Conservation (phyloP, 2,113 vertebrate species). For the Potamarius usumacintae region DNA sequence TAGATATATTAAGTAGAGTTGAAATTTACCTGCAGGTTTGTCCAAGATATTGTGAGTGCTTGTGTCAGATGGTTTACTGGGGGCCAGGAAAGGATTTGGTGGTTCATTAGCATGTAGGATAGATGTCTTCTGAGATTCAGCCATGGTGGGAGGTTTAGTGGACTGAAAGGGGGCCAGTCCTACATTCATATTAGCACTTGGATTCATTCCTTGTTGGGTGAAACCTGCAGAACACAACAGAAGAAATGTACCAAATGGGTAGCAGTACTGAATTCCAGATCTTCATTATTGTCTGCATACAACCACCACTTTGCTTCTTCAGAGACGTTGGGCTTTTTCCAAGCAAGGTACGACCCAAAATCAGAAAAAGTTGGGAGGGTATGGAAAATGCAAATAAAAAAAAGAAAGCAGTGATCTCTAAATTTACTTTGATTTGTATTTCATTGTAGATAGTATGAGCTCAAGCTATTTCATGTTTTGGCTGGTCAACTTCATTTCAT, state of each 20-base stretch:
- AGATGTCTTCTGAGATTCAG: slow-evolving; percentile 66
- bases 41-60: slow-evolving; percentile 54
- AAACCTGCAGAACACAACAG: slow-evolving; percentile 62
- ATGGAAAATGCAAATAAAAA: too few species aligned
- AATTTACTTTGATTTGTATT: too few species aligned
- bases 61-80: slow-evolving; percentile 64
- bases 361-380: too few species aligned
- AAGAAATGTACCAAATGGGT: slow-evolving; percentile 25
- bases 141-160: slow-evolving; percentile 58
- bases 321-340: background rate
- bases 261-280: background rate
- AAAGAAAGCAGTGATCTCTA: too few species aligned
- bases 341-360: background rate
- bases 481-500: too few species aligned
- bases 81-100: slow-evolving; percentile 58
- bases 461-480: too few species aligned
- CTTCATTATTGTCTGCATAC: background rate
- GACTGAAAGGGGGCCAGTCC: slow-evolving; percentile 68
- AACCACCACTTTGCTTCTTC: background rate
- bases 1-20: slow-evolving; percentile 41
- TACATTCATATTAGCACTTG: slow-evolving; percentile 59
- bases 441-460: too few species aligned
- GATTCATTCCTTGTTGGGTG: slow-evolving; percentile 67
- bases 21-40: slow-evolving; percentile 59
- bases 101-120: slow-evolving; percentile 60